Evolutionary conservation across 2,888 invertebrate species (phyloP).

Genomic region (Andrena bucephala): DNA sequence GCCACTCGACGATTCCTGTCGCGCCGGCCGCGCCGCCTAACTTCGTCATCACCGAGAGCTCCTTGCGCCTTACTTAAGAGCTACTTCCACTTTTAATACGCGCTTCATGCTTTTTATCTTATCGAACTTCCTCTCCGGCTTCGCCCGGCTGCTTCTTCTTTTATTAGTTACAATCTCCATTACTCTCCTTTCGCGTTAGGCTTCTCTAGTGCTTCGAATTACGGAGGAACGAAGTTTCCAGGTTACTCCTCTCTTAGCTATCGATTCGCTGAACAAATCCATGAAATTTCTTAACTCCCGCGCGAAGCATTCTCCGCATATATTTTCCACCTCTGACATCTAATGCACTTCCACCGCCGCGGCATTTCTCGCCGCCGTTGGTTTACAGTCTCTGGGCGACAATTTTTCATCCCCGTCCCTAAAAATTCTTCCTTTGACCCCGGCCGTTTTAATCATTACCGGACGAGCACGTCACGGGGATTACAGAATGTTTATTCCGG

Average conservation of each 20-base stretch:
- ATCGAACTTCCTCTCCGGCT: slow-evolving; percentile 44
- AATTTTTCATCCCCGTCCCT: slow-evolving; percentile 14
- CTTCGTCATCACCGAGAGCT: slow-evolving; percentile 53
- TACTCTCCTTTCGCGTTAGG: slow-evolving; percentile 16
- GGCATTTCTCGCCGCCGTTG: neutral
- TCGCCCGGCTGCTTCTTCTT: neutral
- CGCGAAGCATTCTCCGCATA: too few species aligned
- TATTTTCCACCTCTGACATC: too few species aligned
- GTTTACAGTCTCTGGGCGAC: neutral
- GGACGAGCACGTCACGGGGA: slow-evolving; percentile 9
- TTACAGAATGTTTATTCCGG: slow-evolving; percentile 32
- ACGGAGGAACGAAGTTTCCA: slow-evolving; percentile 12
- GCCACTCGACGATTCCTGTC: slow-evolving; percentile 54
- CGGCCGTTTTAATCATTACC: slow-evolving; percentile 29
- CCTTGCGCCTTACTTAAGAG: slow-evolving; percentile 64
- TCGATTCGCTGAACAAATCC: too few species aligned
- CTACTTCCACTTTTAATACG: slow-evolving; percentile 71
- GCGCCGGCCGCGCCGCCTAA: slow-evolving; percentile 33
- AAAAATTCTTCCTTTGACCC: neutral
- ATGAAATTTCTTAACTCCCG: too few species aligned
- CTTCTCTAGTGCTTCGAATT: neutral
- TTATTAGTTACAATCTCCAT: slow-evolving; percentile 34
- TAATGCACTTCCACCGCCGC: neutral
- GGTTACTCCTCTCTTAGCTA: neutral
- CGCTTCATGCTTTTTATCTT: slow-evolving; percentile 67